These are phyloP conservation scores for Chirona hameri DNA, from an alignment of 2,888 invertebrate genomes.

Conservation along the genomic window DNA sequence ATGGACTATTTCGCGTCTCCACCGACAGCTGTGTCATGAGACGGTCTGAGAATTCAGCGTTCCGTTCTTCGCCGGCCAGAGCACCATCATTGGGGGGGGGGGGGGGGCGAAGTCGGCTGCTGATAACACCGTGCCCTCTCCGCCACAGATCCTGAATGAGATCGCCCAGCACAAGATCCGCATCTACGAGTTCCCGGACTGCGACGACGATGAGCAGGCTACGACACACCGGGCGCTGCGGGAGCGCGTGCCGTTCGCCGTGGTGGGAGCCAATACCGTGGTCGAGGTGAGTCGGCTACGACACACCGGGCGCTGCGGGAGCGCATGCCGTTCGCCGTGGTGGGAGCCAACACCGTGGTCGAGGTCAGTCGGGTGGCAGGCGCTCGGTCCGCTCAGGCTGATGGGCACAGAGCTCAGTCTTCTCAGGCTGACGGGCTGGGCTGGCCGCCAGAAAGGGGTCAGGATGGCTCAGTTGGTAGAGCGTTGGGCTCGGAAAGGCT, in stretches of 20 bases:
- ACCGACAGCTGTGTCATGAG: no score
- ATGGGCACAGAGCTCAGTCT: no score
- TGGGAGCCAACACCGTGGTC: constrained; percentile 93
- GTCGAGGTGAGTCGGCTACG: constrained; percentile 69
- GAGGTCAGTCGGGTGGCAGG: constrained; percentile 53
- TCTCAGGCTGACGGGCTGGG: no score
- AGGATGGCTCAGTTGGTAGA: background rate
- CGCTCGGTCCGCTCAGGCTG: no score
- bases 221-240: constrained; percentile 76
- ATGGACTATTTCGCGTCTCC: no score
- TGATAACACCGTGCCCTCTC: no score
- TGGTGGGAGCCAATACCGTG: constrained; percentile 94
- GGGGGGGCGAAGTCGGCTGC: no score
- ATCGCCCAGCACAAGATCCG: constrained; percentile 96
- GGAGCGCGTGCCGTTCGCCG: constrained; percentile 94
- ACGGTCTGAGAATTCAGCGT: no score
- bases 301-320: constrained; percentile 75
- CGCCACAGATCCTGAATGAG: constrained; percentile 79
- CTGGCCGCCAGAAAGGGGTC: no score
- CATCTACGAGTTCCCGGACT: constrained; percentile 96
- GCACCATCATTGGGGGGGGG: no score
- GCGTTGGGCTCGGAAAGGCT: no score
- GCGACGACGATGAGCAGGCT: constrained; percentile 62
- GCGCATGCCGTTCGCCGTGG: constrained; percentile 96
- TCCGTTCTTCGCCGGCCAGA: no score